phyloP scores from a whole-genome alignment of 2,888 invertebrate species.

The Euplagia quadripunctaria region DNA sequence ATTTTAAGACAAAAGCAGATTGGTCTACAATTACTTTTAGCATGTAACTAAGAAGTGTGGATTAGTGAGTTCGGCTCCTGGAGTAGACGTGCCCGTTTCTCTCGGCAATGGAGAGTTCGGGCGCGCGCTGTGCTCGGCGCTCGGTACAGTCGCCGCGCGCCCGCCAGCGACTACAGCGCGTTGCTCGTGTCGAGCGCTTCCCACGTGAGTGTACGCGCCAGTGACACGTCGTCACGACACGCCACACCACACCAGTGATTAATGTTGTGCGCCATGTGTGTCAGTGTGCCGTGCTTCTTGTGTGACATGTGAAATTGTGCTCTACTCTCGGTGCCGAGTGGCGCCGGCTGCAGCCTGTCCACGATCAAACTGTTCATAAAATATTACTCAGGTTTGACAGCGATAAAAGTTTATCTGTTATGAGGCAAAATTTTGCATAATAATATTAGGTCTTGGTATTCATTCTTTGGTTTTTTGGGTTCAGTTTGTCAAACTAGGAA shows the following conservation, averaged over 20 bases:
- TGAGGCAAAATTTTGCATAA: not conserved
- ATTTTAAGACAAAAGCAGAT: not conserved
- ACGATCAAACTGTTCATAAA: not conserved
- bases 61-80: constrained; percentile 1
- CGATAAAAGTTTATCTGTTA: not conserved
- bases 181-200: not conserved
- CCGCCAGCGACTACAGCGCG: constrained; percentile 20
- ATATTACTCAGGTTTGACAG: not conserved
- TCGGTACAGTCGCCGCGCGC: constrained; percentile 41
- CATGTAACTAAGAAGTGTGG: not conserved
- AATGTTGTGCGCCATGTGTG: constrained; percentile 4
- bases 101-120: constrained; percentile 23
- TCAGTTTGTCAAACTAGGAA: not conserved
- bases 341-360: not conserved
- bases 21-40: not conserved
- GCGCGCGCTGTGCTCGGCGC: constrained; percentile 21
- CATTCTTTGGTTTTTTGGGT: not conserved
- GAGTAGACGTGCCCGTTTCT: constrained; percentile 17
- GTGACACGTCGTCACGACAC: not conserved
- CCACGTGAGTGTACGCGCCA: not conserved
- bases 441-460: not conserved
- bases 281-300: constrained; percentile 10
- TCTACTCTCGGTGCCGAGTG: not conserved
- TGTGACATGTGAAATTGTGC: constrained; percentile 8
- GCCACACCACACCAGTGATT: not conserved